Percentiles rank a stretch among this genome's conserved stretches.
Conservation (phyloP, 2,797 vertebrate species). For the Megaceryle alcyon region DNA sequence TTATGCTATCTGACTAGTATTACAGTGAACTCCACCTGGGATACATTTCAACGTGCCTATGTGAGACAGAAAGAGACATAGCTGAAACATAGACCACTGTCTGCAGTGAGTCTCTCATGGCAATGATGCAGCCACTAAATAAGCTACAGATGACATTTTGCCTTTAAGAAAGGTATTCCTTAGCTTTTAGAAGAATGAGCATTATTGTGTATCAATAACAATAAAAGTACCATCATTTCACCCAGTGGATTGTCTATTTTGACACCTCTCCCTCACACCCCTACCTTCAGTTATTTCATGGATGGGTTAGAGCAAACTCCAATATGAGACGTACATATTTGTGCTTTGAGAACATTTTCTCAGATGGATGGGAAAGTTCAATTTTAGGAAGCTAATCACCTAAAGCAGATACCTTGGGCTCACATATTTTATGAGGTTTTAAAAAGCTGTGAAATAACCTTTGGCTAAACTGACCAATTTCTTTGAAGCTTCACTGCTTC, state of each 20-base stretch:
- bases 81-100: neutral
- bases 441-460: constrained; percentile 9
- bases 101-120: neutral
- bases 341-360: neutral
- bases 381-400: constrained; percentile 2
- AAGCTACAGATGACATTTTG: neutral
- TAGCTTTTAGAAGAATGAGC: neutral
- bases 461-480: neutral
- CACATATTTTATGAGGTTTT: neutral
- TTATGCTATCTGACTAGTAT: neutral
- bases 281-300: neutral
- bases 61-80: neutral
- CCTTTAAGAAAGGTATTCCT: neutral
- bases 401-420: neutral
- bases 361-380: neutral
- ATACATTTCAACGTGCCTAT: neutral
- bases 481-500: constrained; percentile 8
- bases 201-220: neutral
- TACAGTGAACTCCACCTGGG: neutral
- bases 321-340: neutral
- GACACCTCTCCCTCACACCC: neutral
- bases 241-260: neutral
- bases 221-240: neutral
- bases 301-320: neutral
- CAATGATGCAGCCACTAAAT: neutral